Base-by-base conservation (phyloP, 2,113 vertebrate species). In the Mohoua ochrocephala region DNA sequence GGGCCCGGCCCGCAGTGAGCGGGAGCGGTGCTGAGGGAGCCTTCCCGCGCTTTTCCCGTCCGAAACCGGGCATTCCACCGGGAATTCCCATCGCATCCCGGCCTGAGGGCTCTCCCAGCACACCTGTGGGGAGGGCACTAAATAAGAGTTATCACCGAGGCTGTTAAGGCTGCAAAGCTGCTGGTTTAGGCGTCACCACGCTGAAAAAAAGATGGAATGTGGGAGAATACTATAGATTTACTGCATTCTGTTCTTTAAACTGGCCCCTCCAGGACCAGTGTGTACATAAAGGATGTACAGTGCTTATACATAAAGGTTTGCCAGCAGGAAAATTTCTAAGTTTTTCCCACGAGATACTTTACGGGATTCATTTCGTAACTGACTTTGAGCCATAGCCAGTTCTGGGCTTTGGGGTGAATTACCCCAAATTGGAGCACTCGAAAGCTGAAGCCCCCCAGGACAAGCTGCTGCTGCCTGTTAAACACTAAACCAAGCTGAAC, bases 1-100 rank as follows among this genome's bases (percentile, higher is more conserved):
- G 71, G 83, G 73, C 73, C 7, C 37, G 52, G 83, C 11, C 70
- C 27, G 37, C 63, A 15, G 44, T 2, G 71, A 6, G 2, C 11
- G 9, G 0, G 14, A 10, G 53, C 1, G 7, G 27, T 13, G 1
- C 3, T 1, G 5, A 2, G 0, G 1, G 5, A 1, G 5, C 2
- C 2, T 77, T 85, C 31, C 22, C 11, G 87, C 24, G 33, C 54
- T 47, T 50, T 75, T 35, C 3, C 21, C 15, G 3, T 1, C 11
- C 13, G 28, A 77, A 39, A 3, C 6, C 27, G 2, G 6, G 17
- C 9, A 11, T 31, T 11, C 6, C 12, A 0, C 8, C 12, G 7
- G 4, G 2, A 45, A 11, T 49, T n/a, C 26, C 10, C 17, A 0
- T 1, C 53, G 4, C 3, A 7, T 11, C 30, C 2, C 5, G 9